Percentiles rank a stretch among this genome's conserved stretches.
phyloP scores from a whole-genome alignment of 1,140 invertebrate genomes.

The Brachionus rubens region DNA sequence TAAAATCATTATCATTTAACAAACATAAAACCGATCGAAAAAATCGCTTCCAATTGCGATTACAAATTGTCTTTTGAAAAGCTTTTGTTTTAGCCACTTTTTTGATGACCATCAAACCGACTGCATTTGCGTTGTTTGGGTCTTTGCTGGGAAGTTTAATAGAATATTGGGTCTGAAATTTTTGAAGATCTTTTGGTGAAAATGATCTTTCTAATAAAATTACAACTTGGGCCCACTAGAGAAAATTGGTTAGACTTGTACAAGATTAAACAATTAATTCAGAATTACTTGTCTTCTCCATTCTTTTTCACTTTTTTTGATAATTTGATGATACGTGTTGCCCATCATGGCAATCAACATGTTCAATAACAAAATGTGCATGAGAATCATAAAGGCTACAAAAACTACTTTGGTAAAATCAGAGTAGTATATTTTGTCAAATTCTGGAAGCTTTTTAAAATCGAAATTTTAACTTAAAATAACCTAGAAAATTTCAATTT shows the following conservation, averaged over 20 bases:
- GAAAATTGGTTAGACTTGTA: constrained; percentile 43
- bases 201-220: constrained; percentile 88
- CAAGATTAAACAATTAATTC: neutral
- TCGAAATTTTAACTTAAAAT: no score
- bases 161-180: constrained; percentile 88
- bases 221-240: constrained; percentile 91
- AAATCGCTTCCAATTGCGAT: constrained; percentile 81
- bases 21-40: constrained; percentile 9
- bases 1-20: constrained; percentile 11
- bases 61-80: constrained; percentile 89
- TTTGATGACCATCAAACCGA: constrained; percentile 96
- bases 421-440: constrained; percentile 82
- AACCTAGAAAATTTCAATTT: no score
- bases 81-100: constrained; percentile 90
- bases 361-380: constrained; percentile 76
- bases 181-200: constrained; percentile 78
- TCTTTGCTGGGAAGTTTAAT: constrained; percentile 70
- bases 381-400: constrained; percentile 92
- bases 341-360: constrained; percentile 66
- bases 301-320: constrained; percentile 95
- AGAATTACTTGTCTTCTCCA: constrained; percentile 86
- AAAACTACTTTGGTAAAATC: constrained; percentile 88
- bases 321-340: constrained; percentile 69
- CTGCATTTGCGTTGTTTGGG: constrained; percentile 57
- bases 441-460: constrained; percentile 79